Base-by-base conservation (phyloP, 1,140 invertebrate genomes). In the Elysia chlorotica region DNA sequence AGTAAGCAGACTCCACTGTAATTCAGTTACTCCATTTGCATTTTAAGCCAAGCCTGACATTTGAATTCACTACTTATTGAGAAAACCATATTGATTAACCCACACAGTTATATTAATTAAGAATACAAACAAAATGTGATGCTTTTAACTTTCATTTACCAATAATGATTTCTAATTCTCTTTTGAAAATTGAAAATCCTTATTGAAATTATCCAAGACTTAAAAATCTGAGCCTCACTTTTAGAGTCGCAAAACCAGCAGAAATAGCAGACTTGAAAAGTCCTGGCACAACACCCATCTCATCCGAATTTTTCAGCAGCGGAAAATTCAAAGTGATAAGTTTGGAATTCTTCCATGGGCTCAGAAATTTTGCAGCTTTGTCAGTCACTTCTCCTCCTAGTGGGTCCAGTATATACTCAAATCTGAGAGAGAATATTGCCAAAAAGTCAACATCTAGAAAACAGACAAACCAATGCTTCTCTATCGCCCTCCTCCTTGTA, bases 281-380 rank as follows among this genome's bases (percentile, higher is more conserved):
- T 2, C 89, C 89, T 2, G 83, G 65, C 19, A 87, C 68, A 28
- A 97, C 67, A 0, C 96, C 96, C 84, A 91, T 89, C 63, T 91
- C 87, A 88, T 98, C 96, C 6, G 92, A 90, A 85, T 96, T 94
- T 70, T 89, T 89, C 76, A 98, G 85, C 68, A 97, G 81, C 0
- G 96, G 96, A 30, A 93, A 91, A 65, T 92, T 92, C 67, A 98
- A 89, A 28, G 94, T 95, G 71, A 98, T 92, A 82, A 93, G 97
- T 75, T 92, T 92, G 41, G 90, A 87, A 81, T 91, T 92, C n/a
- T 90, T 87, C 89, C 93, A 94, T 30, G 89, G 88, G 73, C 91
- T 91, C 62, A 92, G 78, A 30, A 87, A 81, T 28, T 85, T 87
- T 84, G 81, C 66, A 57, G 89, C 87, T 6, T 92, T 90, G 66